Conservation (phyloP, 2,888 invertebrate species). For the Prosapia bicincta region DNA sequence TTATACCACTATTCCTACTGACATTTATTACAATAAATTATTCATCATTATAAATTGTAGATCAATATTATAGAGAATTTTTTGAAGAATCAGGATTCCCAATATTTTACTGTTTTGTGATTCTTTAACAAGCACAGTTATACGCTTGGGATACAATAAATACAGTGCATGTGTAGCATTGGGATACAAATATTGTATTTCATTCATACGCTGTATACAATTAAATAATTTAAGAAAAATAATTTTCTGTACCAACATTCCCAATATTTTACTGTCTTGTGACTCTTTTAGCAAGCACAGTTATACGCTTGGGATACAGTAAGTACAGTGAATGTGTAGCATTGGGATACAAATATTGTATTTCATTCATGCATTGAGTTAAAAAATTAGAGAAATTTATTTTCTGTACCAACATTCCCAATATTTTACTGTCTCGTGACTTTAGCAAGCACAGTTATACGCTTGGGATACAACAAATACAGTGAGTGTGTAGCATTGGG, state of each 20-base stretch:
- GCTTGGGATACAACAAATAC: background rate
- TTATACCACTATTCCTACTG: too few relatives aligned
- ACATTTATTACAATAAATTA: too few relatives aligned
- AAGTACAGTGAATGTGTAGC: background rate
- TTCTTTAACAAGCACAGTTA: background rate
- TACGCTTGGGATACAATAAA: background rate
- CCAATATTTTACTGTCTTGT: slow-evolving; percentile 2
- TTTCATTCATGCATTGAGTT: background rate
- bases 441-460: background rate
- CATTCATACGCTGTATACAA: background rate
- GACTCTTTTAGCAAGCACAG: background rate
- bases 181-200: background rate
- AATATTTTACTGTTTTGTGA: background rate
- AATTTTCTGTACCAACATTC: background rate
- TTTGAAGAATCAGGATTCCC: background rate
- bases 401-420: background rate
- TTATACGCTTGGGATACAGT: background rate
- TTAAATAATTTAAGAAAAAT: too few relatives aligned
- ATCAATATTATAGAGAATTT: too few relatives aligned
- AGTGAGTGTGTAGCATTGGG: background rate
- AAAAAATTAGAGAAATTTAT: background rate
- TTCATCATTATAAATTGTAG: too few relatives aligned
- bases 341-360: background rate
- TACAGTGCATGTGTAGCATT: background rate
- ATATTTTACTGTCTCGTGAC: background rate